These are phyloP conservation scores for Mungos mungo DNA, from an alignment of 2,113 vertebrate genomes.

Conservation along the genomic window DNA sequence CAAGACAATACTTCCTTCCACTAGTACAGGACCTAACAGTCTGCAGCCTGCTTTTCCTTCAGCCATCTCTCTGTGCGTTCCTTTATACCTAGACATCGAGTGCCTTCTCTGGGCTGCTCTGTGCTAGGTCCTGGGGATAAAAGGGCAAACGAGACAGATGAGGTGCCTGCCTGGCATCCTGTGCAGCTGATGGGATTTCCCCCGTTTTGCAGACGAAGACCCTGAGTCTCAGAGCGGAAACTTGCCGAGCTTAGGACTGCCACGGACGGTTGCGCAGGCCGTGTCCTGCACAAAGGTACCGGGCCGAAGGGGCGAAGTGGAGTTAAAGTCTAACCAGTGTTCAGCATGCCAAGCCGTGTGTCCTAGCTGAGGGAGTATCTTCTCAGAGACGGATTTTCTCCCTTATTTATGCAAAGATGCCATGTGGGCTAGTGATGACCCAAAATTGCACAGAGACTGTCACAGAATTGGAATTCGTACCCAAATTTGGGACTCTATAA, in stretches of 20 bases:
- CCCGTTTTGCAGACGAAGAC: background rate
- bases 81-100: background rate
- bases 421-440: background rate
- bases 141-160: background rate
- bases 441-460: background rate
- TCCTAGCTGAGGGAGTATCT: background rate
- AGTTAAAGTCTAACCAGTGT: background rate
- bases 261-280: background rate
- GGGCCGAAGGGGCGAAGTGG: background rate
- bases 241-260: background rate
- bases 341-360: background rate
- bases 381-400: background rate
- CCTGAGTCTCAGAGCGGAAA: background rate
- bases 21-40: background rate
- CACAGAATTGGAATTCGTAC: background rate
- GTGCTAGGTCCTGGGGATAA: background rate
- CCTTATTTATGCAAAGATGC: background rate
- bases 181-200: background rate
- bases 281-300: background rate
- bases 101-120: background rate
- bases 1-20: background rate
- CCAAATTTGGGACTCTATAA: background rate
- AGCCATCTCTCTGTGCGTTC: accelerated
- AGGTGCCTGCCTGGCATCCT: background rate
- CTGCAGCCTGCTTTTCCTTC: no score